Conservation (phyloP, 2,888 invertebrate genomes). For the Scaptomyza tumidula region DNA sequence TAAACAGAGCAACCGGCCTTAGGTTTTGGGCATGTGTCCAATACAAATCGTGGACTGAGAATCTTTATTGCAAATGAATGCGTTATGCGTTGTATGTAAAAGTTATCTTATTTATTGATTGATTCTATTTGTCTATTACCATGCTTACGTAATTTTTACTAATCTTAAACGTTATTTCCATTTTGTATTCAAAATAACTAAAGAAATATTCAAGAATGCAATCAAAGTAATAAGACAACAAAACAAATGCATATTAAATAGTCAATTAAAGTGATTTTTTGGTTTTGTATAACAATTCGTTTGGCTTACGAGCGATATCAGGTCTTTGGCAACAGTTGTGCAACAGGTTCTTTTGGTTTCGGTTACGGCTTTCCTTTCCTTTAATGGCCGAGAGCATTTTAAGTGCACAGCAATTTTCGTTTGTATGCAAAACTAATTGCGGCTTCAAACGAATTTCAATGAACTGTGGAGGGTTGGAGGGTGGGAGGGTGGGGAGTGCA, state of each 20-base stretch:
- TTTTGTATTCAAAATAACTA: no score
- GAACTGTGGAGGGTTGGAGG: not conserved
- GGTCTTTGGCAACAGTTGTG: not conserved
- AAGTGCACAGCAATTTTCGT: constrained; percentile 21
- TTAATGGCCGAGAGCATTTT: constrained; percentile 15
- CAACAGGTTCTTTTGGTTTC: constrained; percentile 35
- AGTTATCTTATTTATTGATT: not conserved
- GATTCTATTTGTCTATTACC: no score
- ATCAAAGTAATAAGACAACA: no score
- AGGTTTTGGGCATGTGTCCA: constrained; percentile 18
- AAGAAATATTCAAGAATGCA: no score
- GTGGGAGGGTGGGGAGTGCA: not conserved
- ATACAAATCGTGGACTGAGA: constrained; percentile 1
- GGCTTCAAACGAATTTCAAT: constrained; percentile 10
- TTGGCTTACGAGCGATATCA: no score
- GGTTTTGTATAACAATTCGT: no score
- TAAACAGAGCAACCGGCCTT: not conserved
- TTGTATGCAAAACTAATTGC: constrained; percentile 46
- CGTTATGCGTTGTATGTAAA: not conserved
- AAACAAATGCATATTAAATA: no score
- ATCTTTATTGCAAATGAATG: constrained; percentile 13
- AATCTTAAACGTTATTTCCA: no score
- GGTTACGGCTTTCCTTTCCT: not conserved
- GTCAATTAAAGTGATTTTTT: no score
- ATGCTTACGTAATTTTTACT: no score